Evolutionary conservation across 2,113 vertebrate genomes (phyloP).

Genomic region (Cervus canadensis): DNA sequence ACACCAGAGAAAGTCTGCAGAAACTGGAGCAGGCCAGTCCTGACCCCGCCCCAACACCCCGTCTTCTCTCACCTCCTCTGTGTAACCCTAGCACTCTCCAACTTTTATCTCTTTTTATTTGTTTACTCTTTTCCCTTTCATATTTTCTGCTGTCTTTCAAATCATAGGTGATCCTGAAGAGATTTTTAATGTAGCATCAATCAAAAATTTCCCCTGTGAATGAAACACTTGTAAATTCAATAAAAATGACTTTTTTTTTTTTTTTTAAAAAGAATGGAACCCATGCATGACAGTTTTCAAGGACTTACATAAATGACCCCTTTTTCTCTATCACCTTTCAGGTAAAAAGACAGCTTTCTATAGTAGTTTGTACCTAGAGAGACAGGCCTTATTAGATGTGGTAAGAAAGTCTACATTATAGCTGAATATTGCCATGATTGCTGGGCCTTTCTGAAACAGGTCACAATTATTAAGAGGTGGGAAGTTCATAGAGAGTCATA

Average conservation of each 20-base stretch:
- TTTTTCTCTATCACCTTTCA: background rate
- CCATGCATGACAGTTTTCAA: background rate
- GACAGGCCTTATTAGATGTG: background rate
- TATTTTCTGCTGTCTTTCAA: background rate
- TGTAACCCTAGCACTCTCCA: background rate
- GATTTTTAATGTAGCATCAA: background rate
- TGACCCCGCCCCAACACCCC: background rate
- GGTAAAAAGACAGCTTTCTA: background rate
- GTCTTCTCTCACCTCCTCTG: background rate
- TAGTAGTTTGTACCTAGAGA: background rate
- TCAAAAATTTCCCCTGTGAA: background rate
- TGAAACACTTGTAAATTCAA: background rate
- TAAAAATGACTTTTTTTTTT: background rate
- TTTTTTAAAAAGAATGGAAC: background rate
- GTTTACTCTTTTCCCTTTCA: background rate
- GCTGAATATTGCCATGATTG: background rate
- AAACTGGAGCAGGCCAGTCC: background rate
- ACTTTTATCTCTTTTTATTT: background rate
- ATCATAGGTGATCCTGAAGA: background rate
- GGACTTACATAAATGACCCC: background rate
- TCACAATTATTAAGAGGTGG: background rate
- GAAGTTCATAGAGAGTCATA: background rate
- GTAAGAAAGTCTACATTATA: background rate
- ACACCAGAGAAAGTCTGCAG: fast-evolving
- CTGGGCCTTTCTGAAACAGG: background rate